phyloP scores from a whole-genome alignment of 2,797 vertebrate species.

The Parotocinclus haroldoi region DNA sequence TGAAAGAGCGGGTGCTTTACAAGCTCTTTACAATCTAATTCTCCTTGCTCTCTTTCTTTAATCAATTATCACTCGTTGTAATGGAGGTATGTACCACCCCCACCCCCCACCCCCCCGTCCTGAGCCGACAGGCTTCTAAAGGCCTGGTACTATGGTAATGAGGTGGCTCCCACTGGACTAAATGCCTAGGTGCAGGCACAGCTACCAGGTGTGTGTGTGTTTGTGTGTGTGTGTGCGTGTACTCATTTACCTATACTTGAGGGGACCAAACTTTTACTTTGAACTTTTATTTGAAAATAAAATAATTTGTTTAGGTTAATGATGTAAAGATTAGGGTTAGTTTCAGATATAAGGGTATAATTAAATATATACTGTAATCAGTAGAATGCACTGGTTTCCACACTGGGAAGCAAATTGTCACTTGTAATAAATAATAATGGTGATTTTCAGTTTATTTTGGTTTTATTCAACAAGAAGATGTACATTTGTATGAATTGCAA shows the following conservation, averaged over 20 bases:
- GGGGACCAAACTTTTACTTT: background rate
- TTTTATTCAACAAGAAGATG: too few species aligned
- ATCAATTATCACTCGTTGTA: conserved; percentile 48
- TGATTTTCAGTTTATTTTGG: too few species aligned
- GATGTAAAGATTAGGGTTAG: too few species aligned
- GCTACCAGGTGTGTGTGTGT: conserved; percentile 34
- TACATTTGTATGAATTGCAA: too few species aligned
- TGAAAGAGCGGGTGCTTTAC: conserved; percentile 40
- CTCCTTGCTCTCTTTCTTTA: conserved; percentile 46
- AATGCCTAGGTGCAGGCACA: conserved; percentile 34
- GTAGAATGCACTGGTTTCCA: too few species aligned
- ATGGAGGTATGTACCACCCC: conserved; percentile 32
- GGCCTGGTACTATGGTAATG: conserved; percentile 44
- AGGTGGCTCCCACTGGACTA: conserved; percentile 37
- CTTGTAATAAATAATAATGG: too few species aligned
- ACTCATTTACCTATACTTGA: background rate
- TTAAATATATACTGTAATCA: too few species aligned
- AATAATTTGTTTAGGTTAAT: too few species aligned
- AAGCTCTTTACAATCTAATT: conserved; percentile 47
- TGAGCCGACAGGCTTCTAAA: conserved; percentile 18
- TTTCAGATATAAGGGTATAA: too few species aligned
- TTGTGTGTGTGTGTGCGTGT: conserved; percentile 32
- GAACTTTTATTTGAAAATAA: too few species aligned
- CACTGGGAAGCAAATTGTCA: too few species aligned
- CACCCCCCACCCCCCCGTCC: conserved; percentile 8